Conservation (phyloP, 2,888 invertebrate species). For the Diachrysia chrysitis region DNA sequence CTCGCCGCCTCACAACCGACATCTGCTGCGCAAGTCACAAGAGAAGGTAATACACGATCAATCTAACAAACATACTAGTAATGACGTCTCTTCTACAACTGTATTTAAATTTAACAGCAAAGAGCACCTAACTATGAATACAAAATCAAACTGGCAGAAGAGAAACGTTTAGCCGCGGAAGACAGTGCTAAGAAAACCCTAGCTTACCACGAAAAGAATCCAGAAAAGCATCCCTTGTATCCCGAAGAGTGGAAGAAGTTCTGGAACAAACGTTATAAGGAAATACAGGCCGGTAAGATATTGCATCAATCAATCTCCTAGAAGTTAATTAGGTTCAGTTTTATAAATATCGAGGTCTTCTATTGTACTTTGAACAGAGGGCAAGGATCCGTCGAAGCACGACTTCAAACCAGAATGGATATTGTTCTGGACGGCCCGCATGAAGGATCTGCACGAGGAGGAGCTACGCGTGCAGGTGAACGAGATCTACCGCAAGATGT, state of each 20-base stretch:
- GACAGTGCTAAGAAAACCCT: constrained; percentile 91
- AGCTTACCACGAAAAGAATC: constrained; percentile 94
- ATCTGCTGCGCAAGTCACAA: constrained; percentile 21
- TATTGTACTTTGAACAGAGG: constrained; percentile 75
- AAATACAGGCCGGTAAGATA: constrained; percentile 90
- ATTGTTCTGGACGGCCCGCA: constrained; percentile 94
- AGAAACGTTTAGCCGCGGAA: constrained; percentile 84
- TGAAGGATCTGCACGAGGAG: constrained; percentile 93
- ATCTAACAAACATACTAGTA: not conserved
- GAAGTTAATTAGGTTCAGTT: no score
- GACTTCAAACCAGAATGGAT: constrained; percentile 98
- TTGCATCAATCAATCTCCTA: not conserved
- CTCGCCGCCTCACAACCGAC: constrained; percentile 50
- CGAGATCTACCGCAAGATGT: constrained; percentile 91
- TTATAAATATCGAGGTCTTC: not conserved
- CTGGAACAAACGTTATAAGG: constrained; percentile 95
- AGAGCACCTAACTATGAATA: constrained; percentile 77
- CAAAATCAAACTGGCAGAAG: constrained; percentile 87
- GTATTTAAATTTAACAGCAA: constrained; percentile 16
- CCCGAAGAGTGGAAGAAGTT: constrained; percentile 97
- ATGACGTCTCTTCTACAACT: not conserved
- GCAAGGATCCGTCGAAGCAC: constrained; percentile 93
- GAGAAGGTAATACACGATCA: constrained; percentile 31
- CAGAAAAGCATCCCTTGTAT: constrained; percentile 96
- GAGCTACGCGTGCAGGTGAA: constrained; percentile 91